Base-by-base conservation (phyloP, 2,888 invertebrate genomes). In the Mycalesis mineus region DNA sequence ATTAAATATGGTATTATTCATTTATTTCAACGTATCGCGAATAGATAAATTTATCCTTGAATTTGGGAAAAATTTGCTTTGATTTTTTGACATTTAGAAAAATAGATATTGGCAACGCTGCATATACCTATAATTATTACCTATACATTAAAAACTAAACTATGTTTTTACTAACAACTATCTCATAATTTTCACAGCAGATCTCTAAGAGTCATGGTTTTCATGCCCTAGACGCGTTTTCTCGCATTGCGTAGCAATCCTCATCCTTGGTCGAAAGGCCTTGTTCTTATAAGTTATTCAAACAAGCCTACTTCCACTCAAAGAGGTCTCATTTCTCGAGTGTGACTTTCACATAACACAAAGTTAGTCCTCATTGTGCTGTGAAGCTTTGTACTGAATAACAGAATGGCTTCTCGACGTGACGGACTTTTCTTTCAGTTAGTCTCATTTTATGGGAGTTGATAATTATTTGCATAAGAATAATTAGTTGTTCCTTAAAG, bases 311-410 rank as follows among this genome's bases (percentile, higher is more conserved):
- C 42, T 47, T 54, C 41, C 50, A 57, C 54, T 57, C 47, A 39
- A 61, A 52, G 61, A 42, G 50, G 13, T 55, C 42, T 54, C 51
- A 55, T 59, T 58, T 56, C 61, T 61, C 57, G 40, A 50, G 50
- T 36, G 55, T 45, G 44, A 53, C 53, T 53, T 53, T 44, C 44
- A 37, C 53, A 33, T n/a, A 15, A 51, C 54, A 51, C 55, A 58
- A 55, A 51, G 45, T 55, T 41, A 55, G 52, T 33, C 51, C 28
- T 33, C 52, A 57, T 57, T 53, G 57, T 57, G 48, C 48, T 40
- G 47, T 48, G 31, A 49, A 44, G 44, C 55, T 55, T 58, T 58
- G 60, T 58, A 42, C 15, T 45, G 15, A 55, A 52, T 17, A 44
- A 52, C 22, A 36, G 31, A 15, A 48, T 41, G 36, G 14, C 36